Evolutionary conservation across 1,140 invertebrate species (phyloP).

Genomic region (Drosophila ogumai): DNA sequence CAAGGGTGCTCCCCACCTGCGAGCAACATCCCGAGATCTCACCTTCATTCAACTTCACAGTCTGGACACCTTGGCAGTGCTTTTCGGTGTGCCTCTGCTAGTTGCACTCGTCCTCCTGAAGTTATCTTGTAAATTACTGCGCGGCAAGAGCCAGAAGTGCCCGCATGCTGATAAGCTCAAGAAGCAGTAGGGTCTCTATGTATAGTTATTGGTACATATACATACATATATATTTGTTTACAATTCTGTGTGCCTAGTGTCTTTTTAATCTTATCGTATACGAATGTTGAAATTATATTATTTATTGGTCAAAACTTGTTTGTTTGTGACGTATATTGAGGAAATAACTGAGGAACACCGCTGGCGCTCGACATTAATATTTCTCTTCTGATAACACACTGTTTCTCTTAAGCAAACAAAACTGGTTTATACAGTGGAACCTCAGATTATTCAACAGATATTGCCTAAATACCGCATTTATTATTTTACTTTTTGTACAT

Average conservation of each 20-base stretch:
- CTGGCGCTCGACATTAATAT: background rate
- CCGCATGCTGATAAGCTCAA: constrained; percentile 37
- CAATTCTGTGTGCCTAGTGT: background rate
- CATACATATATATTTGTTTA: background rate
- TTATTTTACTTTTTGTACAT: too few species aligned
- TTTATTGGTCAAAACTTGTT: background rate
- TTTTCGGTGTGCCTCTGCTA: constrained; percentile 42
- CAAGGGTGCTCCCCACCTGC: constrained; percentile 63
- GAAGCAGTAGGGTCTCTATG: constrained; percentile 19
- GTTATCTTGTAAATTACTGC: constrained; percentile 15
- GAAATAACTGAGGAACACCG: background rate
- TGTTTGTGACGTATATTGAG: background rate
- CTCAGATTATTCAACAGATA: background rate
- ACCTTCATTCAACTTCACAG: constrained; percentile 85
- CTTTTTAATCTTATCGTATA: background rate
- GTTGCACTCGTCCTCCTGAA: constrained; percentile 15
- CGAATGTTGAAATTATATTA: background rate
- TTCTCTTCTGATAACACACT: background rate
- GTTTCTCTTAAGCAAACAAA: background rate
- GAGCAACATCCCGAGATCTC: constrained; percentile 54
- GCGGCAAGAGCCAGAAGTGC: constrained; percentile 14
- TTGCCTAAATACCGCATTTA: background rate
- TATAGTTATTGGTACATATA: background rate
- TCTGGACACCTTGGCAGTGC: constrained; percentile 84
- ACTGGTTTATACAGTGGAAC: too few species aligned